Conservation (phyloP, 2,797 vertebrate species). For the Gallinago solitaria region DNA sequence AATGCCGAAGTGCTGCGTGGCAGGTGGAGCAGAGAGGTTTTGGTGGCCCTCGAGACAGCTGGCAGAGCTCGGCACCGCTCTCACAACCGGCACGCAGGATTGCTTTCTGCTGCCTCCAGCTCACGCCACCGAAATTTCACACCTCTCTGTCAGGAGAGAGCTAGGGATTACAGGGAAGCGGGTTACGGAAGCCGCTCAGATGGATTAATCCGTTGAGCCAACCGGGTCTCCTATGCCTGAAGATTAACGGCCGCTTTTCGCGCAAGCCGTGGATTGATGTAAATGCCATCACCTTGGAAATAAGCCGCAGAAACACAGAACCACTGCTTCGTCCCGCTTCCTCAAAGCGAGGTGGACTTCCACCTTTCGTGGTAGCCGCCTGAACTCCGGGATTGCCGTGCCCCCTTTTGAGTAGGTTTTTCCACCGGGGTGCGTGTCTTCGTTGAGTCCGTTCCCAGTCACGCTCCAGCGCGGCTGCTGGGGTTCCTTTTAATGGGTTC, state of each 20-base stretch:
- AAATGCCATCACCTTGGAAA: background rate
- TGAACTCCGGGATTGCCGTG: background rate
- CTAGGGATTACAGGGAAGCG: background rate
- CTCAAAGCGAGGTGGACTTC: background rate
- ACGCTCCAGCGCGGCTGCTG: too few relatives aligned
- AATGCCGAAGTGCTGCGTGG: background rate
- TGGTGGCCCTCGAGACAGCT: background rate
- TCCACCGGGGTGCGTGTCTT: too few relatives aligned
- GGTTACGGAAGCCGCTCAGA: background rate
- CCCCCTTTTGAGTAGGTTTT: too few relatives aligned
- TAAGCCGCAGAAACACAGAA: background rate
- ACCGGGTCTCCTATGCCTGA: background rate
- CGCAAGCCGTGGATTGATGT: fast-evolving
- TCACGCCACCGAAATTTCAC: fast-evolving
- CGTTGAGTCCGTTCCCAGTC: too few relatives aligned
- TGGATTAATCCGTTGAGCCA: background rate
- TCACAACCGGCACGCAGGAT: background rate
- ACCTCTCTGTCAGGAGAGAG: background rate
- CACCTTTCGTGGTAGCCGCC: background rate
- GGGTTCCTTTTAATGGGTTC: too few relatives aligned
- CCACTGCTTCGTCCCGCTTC: background rate
- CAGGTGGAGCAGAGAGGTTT: background rate
- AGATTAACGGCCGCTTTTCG: background rate
- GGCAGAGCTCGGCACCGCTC: background rate
- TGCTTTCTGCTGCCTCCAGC: background rate